Percentiles rank a stretch among this genome's conserved stretches.
phyloP scores from a whole-genome alignment of 1,140 invertebrate genomes.

The Monochamus saltuarius region DNA sequence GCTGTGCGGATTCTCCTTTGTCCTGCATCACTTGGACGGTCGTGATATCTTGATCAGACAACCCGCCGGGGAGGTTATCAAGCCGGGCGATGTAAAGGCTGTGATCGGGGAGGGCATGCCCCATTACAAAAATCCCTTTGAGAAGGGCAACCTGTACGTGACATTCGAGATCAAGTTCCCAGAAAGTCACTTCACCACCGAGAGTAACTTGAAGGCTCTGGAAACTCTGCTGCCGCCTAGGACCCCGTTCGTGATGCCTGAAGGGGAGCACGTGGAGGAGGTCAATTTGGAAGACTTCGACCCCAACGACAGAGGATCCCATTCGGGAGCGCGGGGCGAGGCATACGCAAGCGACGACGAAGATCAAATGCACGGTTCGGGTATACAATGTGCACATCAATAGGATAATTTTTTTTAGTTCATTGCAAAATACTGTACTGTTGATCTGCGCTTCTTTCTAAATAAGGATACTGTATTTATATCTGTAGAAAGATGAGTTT shows the following conservation, averaged over 20 bases:
- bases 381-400: conserved; percentile 72
- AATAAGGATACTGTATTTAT: conserved; percentile 42
- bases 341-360: conserved; percentile 71
- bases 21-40: conserved; percentile 83
- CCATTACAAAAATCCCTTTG: conserved; percentile 74
- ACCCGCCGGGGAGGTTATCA: conserved; percentile 72
- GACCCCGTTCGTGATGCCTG: conserved; percentile 65
- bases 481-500: conserved; percentile 13
- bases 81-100: conserved; percentile 77
- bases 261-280: conserved; percentile 77
- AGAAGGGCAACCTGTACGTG: conserved; percentile 85
- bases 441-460: conserved; percentile 49
- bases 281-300: conserved; percentile 79
- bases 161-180: conserved; percentile 86
- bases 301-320: conserved; percentile 53
- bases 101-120: conserved; percentile 91
- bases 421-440: conserved; percentile 26
- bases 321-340: conserved; percentile 57
- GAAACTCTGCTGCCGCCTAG: conserved; percentile 71
- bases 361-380: conserved; percentile 59
- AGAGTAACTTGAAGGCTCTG: conserved; percentile 66
- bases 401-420: conserved; percentile 40
- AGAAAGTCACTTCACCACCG: conserved; percentile 72
- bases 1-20: conserved; percentile 84
- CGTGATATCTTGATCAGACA: conserved; percentile 73